Percentiles rank a stretch among this genome's conserved stretches.
Evolutionary conservation across 2,113 vertebrate species (phyloP).

Genomic region (Zosterops japonicus): DNA sequence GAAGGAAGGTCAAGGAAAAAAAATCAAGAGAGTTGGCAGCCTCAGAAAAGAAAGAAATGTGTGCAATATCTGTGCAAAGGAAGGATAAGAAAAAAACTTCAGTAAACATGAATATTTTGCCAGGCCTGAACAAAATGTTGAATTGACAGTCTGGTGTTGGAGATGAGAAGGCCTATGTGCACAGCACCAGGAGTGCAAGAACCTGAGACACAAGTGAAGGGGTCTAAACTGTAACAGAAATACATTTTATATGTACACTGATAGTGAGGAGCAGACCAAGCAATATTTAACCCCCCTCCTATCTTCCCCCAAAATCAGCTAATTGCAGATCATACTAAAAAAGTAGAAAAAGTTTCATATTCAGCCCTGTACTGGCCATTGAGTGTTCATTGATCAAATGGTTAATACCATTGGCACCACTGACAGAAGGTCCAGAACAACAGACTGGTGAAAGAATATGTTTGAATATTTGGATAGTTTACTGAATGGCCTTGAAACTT

Average conservation of each 20-base stretch:
- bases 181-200: neutral
- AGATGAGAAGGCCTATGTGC: neutral
- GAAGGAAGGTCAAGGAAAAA: neutral
- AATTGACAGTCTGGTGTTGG: neutral
- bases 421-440: neutral
- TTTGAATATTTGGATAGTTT: neutral
- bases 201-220: neutral
- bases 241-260: neutral
- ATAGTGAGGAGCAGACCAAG: neutral
- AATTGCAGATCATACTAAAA: neutral
- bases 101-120: neutral
- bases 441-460: neutral
- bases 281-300: neutral
- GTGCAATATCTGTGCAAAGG: neutral
- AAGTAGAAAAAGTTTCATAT: neutral
- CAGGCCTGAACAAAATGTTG: neutral
- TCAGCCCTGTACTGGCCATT: neutral
- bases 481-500: neutral
- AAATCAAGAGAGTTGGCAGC: neutral
- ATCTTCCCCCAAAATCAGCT: neutral
- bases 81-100: neutral
- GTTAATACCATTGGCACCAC: neutral
- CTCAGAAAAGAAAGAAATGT: neutral
- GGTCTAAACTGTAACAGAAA: neutral
- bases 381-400: neutral